Percentiles rank a stretch among this genome's conserved stretches.
These are phyloP conservation scores for Xenus cinereus DNA, from an alignment of 2,113 vertebrate genomes.

Conservation along the genomic window DNA sequence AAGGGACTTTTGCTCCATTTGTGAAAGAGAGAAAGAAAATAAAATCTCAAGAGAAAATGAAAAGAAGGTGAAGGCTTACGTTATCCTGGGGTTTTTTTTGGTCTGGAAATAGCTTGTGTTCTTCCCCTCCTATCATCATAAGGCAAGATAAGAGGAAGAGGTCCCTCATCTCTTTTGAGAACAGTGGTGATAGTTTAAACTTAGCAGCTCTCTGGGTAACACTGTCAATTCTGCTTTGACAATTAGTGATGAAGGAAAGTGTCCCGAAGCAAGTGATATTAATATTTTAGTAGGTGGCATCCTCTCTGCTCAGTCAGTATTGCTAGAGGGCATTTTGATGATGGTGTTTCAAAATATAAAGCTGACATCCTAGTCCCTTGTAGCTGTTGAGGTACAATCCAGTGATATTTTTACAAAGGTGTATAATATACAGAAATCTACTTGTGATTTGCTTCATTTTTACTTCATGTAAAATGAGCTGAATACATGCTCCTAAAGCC, in stretches of 20 bases:
- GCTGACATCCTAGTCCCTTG: background rate
- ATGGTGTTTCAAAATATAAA: constrained; percentile 13
- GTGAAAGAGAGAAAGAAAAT: background rate
- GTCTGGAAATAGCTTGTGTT: background rate
- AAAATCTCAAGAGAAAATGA: background rate
- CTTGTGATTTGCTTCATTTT: background rate
- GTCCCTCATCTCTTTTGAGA: constrained; percentile 2
- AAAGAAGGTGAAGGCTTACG: background rate
- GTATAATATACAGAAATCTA: background rate
- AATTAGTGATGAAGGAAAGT: constrained; percentile 35
- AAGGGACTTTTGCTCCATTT: background rate
- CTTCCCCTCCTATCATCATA: background rate
- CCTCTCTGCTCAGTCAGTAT: background rate
- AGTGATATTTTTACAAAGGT: background rate
- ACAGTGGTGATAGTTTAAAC: background rate
- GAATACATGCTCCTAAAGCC: background rate
- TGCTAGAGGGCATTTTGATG: constrained; percentile 6
- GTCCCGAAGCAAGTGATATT: constrained; percentile 13
- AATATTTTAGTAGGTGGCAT: constrained; percentile 35
- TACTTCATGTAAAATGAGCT: background rate
- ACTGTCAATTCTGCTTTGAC: background rate
- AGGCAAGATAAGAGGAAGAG: background rate
- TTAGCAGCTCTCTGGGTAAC: constrained; percentile 12
- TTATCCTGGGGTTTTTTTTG: background rate
- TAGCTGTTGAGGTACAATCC: background rate